A percentile compares a stretch with the other conserved stretches of the same genome.
phyloP scores from a whole-genome alignment of 2,113 vertebrate genomes.

The Plecotus auritus region DNA sequence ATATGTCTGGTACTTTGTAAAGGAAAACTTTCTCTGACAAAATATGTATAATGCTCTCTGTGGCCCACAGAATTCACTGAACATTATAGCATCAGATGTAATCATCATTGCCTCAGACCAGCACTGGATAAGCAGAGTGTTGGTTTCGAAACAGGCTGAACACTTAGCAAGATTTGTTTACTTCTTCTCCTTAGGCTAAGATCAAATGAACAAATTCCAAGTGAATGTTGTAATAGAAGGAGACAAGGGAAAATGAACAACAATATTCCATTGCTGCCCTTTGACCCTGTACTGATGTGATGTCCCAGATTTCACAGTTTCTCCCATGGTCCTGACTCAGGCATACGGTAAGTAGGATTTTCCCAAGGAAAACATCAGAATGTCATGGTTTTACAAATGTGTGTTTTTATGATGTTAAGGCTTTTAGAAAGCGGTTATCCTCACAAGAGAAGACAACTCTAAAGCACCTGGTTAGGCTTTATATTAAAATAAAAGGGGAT shows the following conservation, averaged over 20 bases:
- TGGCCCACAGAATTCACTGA: background rate
- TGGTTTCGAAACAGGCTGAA: conserved; percentile 10
- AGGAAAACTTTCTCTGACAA: background rate
- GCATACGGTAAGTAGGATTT: conserved; percentile 65
- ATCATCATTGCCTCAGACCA: background rate
- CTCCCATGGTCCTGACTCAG: conserved; percentile 52
- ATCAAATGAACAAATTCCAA: conserved; percentile 59
- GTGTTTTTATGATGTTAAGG: conserved; percentile 48
- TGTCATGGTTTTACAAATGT: conserved; percentile 51
- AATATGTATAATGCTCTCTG: background rate
- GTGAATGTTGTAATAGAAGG: background rate
- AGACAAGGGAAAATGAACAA: conserved; percentile 61
- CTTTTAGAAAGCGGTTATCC: conserved; percentile 27
- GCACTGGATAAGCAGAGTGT: rapidly evolving
- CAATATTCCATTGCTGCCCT: conserved; percentile 58
- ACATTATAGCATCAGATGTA: background rate
- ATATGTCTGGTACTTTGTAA: background rate
- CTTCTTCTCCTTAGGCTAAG: conserved; percentile 38
- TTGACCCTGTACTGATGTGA: conserved; percentile 55
- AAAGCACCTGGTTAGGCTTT: background rate
- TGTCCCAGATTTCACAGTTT: conserved; percentile 76
- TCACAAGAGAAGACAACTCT: background rate
- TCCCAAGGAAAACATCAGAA: conserved; percentile 69
- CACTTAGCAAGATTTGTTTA: conserved; percentile 31
- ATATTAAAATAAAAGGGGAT: background rate